Conservation (phyloP, 2,888 invertebrate species). For the Caenorhabditis sp. region DNA sequence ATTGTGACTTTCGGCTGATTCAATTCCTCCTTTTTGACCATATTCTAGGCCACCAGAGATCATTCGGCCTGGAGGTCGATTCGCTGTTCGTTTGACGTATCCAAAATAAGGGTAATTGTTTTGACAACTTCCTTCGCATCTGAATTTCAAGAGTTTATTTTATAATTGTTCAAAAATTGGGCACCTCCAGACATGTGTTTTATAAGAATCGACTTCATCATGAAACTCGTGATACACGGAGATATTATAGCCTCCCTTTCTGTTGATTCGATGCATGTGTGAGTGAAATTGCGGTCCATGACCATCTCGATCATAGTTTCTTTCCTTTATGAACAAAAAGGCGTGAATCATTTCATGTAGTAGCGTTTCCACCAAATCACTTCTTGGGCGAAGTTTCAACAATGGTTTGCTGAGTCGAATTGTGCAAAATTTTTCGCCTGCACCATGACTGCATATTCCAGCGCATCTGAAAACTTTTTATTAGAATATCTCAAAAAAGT, state of each 20-base stretch:
- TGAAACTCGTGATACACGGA: slow-evolving; percentile 91
- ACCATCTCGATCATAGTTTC: slow-evolving; percentile 85
- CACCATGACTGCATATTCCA: neutral
- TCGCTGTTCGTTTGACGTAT: slow-evolving; percentile 84
- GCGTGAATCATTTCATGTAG: slow-evolving; percentile 72
- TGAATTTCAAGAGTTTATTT: neutral
- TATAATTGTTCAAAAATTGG: slow-evolving; percentile 30
- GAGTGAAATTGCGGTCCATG: slow-evolving; percentile 91
- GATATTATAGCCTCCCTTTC: slow-evolving; percentile 84
- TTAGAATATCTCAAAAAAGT: neutral
- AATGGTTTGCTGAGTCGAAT: slow-evolving; percentile 89
- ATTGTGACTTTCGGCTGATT: neutral
- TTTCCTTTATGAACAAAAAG: slow-evolving; percentile 82
- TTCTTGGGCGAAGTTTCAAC: slow-evolving; percentile 87
- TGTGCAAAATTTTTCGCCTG: slow-evolving; percentile 75
- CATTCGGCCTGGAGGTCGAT: slow-evolving; percentile 86
- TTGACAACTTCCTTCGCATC: slow-evolving; percentile 66
- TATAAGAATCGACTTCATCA: slow-evolving; percentile 87
- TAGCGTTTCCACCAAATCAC: slow-evolving; percentile 94
- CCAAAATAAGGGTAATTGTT: slow-evolving; percentile 84
- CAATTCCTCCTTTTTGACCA: neutral
- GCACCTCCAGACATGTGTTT: slow-evolving; percentile 87
- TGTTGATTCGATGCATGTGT: slow-evolving; percentile 78
- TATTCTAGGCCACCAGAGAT: slow-evolving; percentile 81
- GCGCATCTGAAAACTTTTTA: neutral